These are phyloP conservation scores for Lymantria dispar DNA, from an alignment of 2,888 invertebrate genomes.

Conservation along the genomic window DNA sequence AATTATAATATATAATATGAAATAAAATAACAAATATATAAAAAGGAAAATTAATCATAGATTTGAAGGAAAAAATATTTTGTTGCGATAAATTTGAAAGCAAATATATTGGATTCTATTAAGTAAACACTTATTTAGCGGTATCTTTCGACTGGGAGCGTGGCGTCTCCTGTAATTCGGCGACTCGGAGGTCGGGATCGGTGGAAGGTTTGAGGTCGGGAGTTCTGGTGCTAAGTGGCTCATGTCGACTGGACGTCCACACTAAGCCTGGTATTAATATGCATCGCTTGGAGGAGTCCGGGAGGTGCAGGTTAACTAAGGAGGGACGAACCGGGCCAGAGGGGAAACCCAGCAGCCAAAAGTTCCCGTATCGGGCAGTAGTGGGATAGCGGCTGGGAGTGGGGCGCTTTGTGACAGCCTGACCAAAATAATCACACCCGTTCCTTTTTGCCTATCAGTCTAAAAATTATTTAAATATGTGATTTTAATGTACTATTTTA, in stretches of 20 bases:
- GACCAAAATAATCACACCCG: too few relatives aligned
- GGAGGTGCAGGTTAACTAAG: constrained; percentile 91
- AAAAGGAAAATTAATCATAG: too few relatives aligned
- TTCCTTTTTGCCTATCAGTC: too few relatives aligned
- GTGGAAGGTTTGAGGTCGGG: constrained; percentile 94
- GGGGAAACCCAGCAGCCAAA: constrained; percentile 99
- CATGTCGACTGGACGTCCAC: constrained; percentile 94
- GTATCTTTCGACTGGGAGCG: constrained; percentile 89
- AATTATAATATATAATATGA: too few relatives aligned
- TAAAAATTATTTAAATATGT: too few relatives aligned
- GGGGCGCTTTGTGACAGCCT: constrained; percentile 56
- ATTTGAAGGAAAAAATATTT: too few relatives aligned
- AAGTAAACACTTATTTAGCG: too few relatives aligned
- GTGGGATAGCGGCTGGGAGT: constrained; percentile 99
- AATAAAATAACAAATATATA: too few relatives aligned
- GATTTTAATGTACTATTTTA: too few relatives aligned
- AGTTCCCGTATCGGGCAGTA: constrained; percentile 99
- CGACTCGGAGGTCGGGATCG: constrained; percentile 95
- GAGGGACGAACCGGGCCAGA: constrained; percentile 99
- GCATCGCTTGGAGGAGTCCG: constrained; percentile 93
- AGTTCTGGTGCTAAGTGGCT: constrained; percentile 64
- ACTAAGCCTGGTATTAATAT: constrained; percentile 99
- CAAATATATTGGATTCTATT: too few relatives aligned
- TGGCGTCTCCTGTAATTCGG: constrained; percentile 99
- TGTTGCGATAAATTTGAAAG: too few relatives aligned